phyloP scores from a whole-genome alignment of 1,140 invertebrate genomes.

The Drosophila paulistorum region DNA sequence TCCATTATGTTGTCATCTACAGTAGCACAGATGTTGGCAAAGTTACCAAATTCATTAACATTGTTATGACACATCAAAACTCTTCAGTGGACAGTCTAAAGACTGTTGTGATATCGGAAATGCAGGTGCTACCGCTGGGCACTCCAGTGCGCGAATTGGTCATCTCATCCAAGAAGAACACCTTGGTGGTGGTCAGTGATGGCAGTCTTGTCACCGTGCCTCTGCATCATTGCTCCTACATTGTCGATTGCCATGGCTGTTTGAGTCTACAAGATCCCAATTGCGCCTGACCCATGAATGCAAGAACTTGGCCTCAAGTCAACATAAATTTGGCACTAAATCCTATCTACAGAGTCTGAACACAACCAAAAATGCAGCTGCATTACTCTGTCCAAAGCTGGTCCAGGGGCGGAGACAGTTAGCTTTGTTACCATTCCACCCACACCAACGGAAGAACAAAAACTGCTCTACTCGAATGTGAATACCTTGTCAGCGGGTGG shows the following conservation, averaged over 20 bases:
- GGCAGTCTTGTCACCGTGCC: conserved; percentile 94
- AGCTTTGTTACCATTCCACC: conserved; percentile 68
- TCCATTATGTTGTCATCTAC: conserved; percentile 96
- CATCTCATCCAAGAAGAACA: conserved; percentile 87
- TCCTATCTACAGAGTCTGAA: conserved; percentile 89
- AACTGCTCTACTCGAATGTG: conserved; percentile 71
- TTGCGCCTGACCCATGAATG: conserved; percentile 95
- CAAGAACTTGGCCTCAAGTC: conserved; percentile 87
- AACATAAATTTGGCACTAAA: conserved; percentile 86
- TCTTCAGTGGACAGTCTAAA: conserved; percentile 83
- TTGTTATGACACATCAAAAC: conserved; percentile 83
- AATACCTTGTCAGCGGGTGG: conserved; percentile 12
- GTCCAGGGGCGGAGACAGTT: conserved; percentile 45
- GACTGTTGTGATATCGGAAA: conserved; percentile 93
- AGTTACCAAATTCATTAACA: conserved; percentile 96
- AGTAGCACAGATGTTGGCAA: conserved; percentile 96
- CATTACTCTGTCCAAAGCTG: conserved; percentile 66
- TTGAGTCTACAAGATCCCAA: conserved; percentile 97
- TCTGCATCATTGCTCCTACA: conserved; percentile 90
- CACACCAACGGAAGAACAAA: conserved; percentile 60
- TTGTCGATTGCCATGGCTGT: conserved; percentile 89
- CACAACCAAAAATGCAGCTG: conserved; percentile 86
- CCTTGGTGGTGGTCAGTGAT: conserved; percentile 95
- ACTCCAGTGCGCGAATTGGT: conserved; percentile 89
- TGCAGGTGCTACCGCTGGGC: conserved; percentile 88